A percentile compares a stretch with the other conserved stretches of the same genome.
Conservation (phyloP, 1,140 invertebrate species). For the Acromyrmex charruanus region DNA sequence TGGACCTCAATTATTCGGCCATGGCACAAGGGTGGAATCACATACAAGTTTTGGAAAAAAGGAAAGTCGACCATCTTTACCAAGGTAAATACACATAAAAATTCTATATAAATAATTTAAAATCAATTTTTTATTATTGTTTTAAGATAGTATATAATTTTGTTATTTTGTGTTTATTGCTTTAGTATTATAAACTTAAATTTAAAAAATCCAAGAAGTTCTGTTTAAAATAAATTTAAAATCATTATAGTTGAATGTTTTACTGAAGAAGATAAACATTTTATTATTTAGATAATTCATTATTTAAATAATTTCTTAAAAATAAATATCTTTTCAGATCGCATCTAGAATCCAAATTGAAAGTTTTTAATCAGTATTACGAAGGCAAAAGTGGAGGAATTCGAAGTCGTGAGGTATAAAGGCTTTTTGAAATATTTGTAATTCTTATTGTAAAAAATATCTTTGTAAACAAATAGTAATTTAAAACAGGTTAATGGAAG, state of each 20-base stretch:
- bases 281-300: constrained; percentile 5
- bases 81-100: constrained; percentile 76
- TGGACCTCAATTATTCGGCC: constrained; percentile 94
- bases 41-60: constrained; percentile 94
- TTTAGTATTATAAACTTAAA: not conserved
- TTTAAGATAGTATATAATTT: not conserved
- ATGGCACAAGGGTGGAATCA: constrained; percentile 94
- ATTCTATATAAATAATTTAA: not conserved
- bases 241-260: not conserved
- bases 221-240: constrained; percentile 11
- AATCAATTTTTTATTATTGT: not conserved
- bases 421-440: constrained; percentile 16
- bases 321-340: constrained; percentile 86
- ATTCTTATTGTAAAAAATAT: constrained; percentile 19
- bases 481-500: constrained; percentile 90
- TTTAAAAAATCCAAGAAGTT: not conserved
- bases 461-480: constrained; percentile 12
- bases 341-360: constrained; percentile 93
- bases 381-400: constrained; percentile 93
- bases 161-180: not conserved
- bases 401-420: constrained; percentile 89
- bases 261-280: not conserved
- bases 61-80: constrained; percentile 86
- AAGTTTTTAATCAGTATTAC: constrained; percentile 93
- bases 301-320: constrained; percentile 13